Evolutionary conservation across 1,140 invertebrate genomes (phyloP), one percentile per base, ranked within the genome.

Genomic region (Tetranychus urticae): DNA sequence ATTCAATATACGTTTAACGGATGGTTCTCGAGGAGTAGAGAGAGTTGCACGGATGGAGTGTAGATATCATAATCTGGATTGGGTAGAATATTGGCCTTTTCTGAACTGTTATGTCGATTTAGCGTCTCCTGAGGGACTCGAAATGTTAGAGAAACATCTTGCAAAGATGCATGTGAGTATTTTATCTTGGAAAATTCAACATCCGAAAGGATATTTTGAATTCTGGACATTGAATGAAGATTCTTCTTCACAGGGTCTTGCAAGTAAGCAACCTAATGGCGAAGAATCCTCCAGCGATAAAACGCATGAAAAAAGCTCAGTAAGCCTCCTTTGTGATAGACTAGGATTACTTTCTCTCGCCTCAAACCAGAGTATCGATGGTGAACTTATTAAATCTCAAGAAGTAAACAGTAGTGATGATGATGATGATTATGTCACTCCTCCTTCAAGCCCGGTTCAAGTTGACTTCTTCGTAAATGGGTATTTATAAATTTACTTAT

Each of bases 81-180:
- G 88, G 88, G 82, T 80, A 64, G 89, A 93, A 69, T 88, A 86
- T 70, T 93, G 88, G 88, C 79, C 82, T 2, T 92, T 92, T 70
- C 72, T 92, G 6, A 80, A 84, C 66, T 77, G 77, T 5, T 89
- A 85, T 70, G 77, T 82, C 7, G 81, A 93, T 73, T 75, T 92
- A 2, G 70, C 79, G 0, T 79, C 79, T 1, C 67, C 73, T 0
- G 80, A 83, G 61, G 88, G 87, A 2, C 73, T 92, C 1, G 65
- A 70, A 0, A 74, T 80, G 45, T 70, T 93, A 0, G 86, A 93
- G 71, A 76, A 77, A 34, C 83, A 84, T 74, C 71, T 92, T 8
- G 45, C 7, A 46, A 58, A 33, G 45, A 31, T 58, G 14, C 14
- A 42, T 33, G 23, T 23, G 23, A 23, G 23, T 23, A 23, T 23